These are phyloP conservation scores for Machaerirhynchus nigripectus DNA, from an alignment of 2,113 vertebrate species.

Conservation along the genomic window DNA sequence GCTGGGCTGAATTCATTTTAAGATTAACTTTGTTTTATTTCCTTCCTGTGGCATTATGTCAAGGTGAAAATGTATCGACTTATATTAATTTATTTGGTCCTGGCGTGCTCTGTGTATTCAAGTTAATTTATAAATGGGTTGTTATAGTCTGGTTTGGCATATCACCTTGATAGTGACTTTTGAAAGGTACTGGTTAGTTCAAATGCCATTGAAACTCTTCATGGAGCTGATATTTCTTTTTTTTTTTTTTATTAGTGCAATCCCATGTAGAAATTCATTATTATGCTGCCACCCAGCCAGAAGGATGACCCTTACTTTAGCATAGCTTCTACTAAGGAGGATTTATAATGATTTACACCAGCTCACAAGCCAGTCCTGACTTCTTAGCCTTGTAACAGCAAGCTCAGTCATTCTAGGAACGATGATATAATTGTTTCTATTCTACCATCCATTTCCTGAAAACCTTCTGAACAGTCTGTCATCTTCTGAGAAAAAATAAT, in stretches of 20 bases:
- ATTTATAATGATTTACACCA: background rate
- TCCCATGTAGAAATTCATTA: background rate
- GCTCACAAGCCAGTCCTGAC: background rate
- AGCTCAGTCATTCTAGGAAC: background rate
- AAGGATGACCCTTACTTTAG: background rate
- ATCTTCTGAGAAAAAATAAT: background rate
- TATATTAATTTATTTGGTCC: slow-evolving; percentile 13
- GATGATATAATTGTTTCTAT: background rate
- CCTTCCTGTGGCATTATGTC: slow-evolving; percentile 7
- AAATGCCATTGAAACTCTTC: background rate
- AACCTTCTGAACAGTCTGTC: background rate
- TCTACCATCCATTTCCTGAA: background rate
- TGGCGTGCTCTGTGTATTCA: background rate
- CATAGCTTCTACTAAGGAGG: background rate
- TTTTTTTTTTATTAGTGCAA: background rate
- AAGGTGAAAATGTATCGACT: slow-evolving; percentile 48
- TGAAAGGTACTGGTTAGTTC: slow-evolving; percentile 4
- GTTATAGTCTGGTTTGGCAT: background rate
- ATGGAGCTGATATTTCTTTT: background rate
- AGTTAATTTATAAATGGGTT: slow-evolving; percentile 44
- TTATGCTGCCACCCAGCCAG: background rate
- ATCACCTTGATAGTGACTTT: background rate
- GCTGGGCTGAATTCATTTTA: slow-evolving; percentile 30
- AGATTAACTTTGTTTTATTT: slow-evolving; percentile 49
- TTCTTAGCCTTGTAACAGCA: background rate